Percentiles rank a stretch among this genome's conserved stretches.
Evolutionary conservation across 2,888 invertebrate genomes (phyloP).

Genomic region (Polylopha cassiicola): DNA sequence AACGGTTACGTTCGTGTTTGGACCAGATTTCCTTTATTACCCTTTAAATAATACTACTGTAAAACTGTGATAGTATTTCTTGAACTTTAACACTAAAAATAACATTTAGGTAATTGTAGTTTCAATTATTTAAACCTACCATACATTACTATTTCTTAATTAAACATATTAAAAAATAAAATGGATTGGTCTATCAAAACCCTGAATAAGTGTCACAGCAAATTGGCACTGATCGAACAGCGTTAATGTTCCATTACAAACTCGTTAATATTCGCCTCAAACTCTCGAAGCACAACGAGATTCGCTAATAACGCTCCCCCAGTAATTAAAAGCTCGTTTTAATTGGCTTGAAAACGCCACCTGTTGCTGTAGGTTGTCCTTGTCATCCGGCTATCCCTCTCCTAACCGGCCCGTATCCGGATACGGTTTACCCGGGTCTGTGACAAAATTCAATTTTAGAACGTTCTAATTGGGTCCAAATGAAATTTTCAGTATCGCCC

Average conservation of each 20-base stretch:
- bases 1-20: too few relatives aligned
- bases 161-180: too few relatives aligned
- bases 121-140: too few relatives aligned
- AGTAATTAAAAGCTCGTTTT: conserved; percentile 75
- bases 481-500: conserved; percentile 64
- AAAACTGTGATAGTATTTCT: too few relatives aligned
- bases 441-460: conserved; percentile 69
- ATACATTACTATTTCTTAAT: too few relatives aligned
- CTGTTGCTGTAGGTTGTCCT: conserved; percentile 61
- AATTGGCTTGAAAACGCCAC: conserved; percentile 73
- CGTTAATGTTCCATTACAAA: conserved; percentile 44
- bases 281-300: conserved; percentile 60
- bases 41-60: too few relatives aligned
- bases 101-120: too few relatives aligned
- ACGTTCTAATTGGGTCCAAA: conserved; percentile 68
- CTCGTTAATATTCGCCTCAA: conserved; percentile 64
- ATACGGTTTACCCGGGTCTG: conserved; percentile 64
- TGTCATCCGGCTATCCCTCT: conserved; percentile 49
- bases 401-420: conserved; percentile 68
- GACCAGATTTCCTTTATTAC: too few relatives aligned
- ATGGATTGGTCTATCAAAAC: too few relatives aligned
- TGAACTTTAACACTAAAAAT: too few relatives aligned
- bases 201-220: too few relatives aligned
- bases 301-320: conserved; percentile 73
- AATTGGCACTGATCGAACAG: too few relatives aligned